phyloP scores from a whole-genome alignment of 2,113 vertebrate genomes.

The Aptenodytes forsteri region DNA sequence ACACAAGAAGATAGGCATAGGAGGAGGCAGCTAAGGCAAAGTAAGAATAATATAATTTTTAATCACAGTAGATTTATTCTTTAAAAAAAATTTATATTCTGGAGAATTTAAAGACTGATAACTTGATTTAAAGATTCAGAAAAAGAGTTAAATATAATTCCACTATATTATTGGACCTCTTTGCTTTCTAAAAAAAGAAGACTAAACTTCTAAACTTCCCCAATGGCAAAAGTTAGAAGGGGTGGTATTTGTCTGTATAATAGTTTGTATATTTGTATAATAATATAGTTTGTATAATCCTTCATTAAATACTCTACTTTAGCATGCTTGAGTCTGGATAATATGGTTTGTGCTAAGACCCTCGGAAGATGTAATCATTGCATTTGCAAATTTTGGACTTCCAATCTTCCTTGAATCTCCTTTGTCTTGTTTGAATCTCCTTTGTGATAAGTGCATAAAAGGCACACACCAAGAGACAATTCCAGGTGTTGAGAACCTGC shows the following conservation, averaged over 20 bases:
- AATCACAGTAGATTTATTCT: neutral
- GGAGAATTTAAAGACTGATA: neutral
- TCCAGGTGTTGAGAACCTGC: neutral
- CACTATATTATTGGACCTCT: neutral
- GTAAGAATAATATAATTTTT: neutral
- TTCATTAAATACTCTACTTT: neutral
- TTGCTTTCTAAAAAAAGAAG: neutral
- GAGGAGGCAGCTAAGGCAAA: neutral
- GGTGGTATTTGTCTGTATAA: neutral
- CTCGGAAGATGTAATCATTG: fast-evolving
- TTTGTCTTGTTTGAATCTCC: neutral
- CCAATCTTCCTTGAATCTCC: neutral
- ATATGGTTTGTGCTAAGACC: neutral
- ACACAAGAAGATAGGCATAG: neutral
- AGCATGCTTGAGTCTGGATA: neutral
- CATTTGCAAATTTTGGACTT: neutral
- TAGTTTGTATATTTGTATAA: neutral
- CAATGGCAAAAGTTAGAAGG: neutral
- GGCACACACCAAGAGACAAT: neutral
- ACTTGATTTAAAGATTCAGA: neutral
- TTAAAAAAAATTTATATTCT: neutral
- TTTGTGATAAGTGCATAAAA: neutral
- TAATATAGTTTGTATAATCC: neutral
- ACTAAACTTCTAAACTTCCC: neutral
- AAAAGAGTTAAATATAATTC: neutral